A percentile compares a stretch with the other conserved stretches of the same genome.
Evolutionary conservation across 2,888 invertebrate genomes (phyloP).

Genomic region (Macrosoma leucophasiata): DNA sequence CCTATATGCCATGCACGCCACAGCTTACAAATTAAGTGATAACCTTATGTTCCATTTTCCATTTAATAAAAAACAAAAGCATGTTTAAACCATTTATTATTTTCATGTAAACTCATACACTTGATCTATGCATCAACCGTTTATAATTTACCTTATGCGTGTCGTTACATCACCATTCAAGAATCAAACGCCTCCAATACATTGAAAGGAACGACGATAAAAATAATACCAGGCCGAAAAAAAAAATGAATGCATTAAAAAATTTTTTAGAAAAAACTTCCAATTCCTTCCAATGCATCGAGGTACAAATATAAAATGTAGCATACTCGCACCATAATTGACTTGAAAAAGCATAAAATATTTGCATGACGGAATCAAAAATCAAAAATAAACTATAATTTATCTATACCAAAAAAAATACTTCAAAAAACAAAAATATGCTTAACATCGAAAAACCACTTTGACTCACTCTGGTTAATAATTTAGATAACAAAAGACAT

Average conservation of each 20-base stretch:
- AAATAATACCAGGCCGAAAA: too few species aligned
- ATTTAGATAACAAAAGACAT: slow-evolving; percentile 21
- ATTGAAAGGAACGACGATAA: slow-evolving; percentile 29
- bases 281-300: slow-evolving; percentile 32
- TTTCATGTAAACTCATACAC: slow-evolving; percentile 73
- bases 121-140: slow-evolving; percentile 67
- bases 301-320: slow-evolving; percentile 28
- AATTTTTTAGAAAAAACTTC: slow-evolving; percentile 8
- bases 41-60: too few species aligned
- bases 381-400: slow-evolving; percentile 9
- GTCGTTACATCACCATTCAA: slow-evolving; percentile 44
- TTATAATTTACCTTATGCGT: slow-evolving; percentile 61
- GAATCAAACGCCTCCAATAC: slow-evolving; percentile 36
- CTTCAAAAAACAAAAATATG: too few species aligned
- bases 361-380: slow-evolving; percentile 18
- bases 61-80: slow-evolving; percentile 24
- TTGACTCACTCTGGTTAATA: slow-evolving; percentile 1
- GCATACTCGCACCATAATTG: slow-evolving; percentile 68
- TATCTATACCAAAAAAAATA: too few species aligned
- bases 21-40: too few species aligned
- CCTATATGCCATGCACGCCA: too few species aligned
- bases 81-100: slow-evolving; percentile 65
- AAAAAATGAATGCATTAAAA: slow-evolving; percentile 10
- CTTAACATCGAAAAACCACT: too few species aligned
- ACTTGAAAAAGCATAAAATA: slow-evolving; percentile 52